Percentiles rank a stretch among this genome's conserved stretches.
Evolutionary conservation across 1,140 invertebrate species (phyloP).

Genomic region (Scaptomyza graminum): DNA sequence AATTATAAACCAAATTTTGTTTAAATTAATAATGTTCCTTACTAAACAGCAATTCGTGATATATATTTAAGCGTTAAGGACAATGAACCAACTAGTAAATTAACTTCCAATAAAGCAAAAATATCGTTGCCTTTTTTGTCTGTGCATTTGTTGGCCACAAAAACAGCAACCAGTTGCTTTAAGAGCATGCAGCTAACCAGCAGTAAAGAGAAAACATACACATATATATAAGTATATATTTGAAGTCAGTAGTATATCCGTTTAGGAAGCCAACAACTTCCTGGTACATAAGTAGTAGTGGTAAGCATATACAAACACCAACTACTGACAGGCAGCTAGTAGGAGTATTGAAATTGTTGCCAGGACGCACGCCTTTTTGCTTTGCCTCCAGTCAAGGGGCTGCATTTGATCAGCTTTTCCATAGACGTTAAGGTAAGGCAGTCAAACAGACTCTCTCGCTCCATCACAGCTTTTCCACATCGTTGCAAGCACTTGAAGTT

Average conservation of each 20-base stretch:
- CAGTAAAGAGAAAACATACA: conserved; percentile 29
- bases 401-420: conserved; percentile 60
- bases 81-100: too few relatives aligned
- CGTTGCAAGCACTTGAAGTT: conserved; percentile 49
- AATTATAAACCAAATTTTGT: too few relatives aligned
- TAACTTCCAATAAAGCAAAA: conserved; percentile 4
- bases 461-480: conserved; percentile 2
- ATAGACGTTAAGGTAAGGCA: conserved; percentile 57
- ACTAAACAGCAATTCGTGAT: too few relatives aligned
- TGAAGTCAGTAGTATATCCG: conserved; percentile 79
- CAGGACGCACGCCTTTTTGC: conserved; percentile 41
- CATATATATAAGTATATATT: conserved; percentile 46
- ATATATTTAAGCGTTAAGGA: too few relatives aligned
- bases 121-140: conserved; percentile 18
- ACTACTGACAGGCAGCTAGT: conserved; percentile 15
- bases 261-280: conserved; percentile 80
- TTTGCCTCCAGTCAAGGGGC: conserved; percentile 50
- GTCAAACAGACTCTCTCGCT: not conserved
- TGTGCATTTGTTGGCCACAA: conserved; percentile 18
- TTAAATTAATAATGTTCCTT: too few relatives aligned
- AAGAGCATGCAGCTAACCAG: conserved; percentile 39
- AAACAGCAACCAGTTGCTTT: conserved; percentile 56
- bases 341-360: conserved; percentile 4
- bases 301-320: conserved; percentile 45
- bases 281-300: conserved; percentile 70